A percentile compares a stretch with the other conserved stretches of the same genome.
phyloP scores from a whole-genome alignment of 2,888 invertebrate species.

The Gymnosoma rotundatum region DNA sequence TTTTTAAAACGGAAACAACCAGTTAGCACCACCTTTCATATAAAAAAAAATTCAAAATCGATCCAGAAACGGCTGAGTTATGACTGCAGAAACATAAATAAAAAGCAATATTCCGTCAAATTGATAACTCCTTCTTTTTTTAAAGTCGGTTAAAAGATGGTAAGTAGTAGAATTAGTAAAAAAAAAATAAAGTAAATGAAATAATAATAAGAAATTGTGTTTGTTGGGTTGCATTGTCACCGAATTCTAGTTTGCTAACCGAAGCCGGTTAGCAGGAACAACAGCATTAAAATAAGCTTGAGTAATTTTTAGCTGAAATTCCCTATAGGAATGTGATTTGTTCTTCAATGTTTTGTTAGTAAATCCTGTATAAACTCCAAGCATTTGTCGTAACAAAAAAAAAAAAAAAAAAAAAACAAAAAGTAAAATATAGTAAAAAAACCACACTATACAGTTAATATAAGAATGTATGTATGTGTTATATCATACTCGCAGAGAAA shows the following conservation, averaged over 20 bases:
- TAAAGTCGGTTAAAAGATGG: too few relatives aligned
- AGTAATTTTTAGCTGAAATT: slow-evolving; percentile 70
- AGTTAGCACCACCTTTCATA: too few relatives aligned
- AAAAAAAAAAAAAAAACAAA: slow-evolving; percentile 8
- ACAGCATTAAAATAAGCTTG: slow-evolving; percentile 68
- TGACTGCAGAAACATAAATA: too few relatives aligned
- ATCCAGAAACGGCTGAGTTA: too few relatives aligned
- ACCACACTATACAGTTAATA: background rate
- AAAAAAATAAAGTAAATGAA: too few relatives aligned
- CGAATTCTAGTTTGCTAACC: slow-evolving; percentile 54
- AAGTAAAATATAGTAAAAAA: background rate
- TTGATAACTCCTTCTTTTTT: too few relatives aligned
- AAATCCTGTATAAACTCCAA: slow-evolving; percentile 60
- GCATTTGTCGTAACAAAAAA: slow-evolving; percentile 56
- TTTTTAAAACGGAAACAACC: too few relatives aligned
- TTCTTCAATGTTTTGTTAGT: slow-evolving; percentile 63
- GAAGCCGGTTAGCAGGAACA: slow-evolving; percentile 65
- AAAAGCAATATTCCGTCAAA: too few relatives aligned
- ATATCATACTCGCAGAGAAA: background rate
- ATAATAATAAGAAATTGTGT: background rate
- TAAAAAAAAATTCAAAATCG: too few relatives aligned
- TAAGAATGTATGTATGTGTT: background rate
- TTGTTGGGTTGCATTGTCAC: slow-evolving; percentile 30
- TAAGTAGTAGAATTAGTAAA: too few relatives aligned
- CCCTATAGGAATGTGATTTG: slow-evolving; percentile 70